Base-by-base conservation (phyloP, 1,140 invertebrate genomes). In the Stratiolaelaps scimitus region DNA sequence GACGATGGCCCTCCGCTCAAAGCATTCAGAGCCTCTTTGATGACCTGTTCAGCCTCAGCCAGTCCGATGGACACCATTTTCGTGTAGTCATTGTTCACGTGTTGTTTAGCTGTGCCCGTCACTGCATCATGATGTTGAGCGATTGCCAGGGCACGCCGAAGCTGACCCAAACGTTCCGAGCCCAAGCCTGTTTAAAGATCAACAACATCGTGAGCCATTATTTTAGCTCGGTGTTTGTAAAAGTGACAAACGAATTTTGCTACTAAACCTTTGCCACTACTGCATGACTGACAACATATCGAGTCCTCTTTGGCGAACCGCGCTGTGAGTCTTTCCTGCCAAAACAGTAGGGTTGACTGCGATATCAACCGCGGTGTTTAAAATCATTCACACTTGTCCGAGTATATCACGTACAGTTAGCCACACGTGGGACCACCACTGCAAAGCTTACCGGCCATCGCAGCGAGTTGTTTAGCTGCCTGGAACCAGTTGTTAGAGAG, bases 51-150 rank as follows among this genome's bases (percentile, higher is more conserved):
- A 7, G 47, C 47, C 19, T 23, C 4, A 23, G 47, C 10, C 7
- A 48, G 15, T 48, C 47, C 47, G 26, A 48, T 7, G 4, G 47
- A 20, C 26, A 48, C 26, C 47, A 48, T 48, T 48, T 48, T 28
- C 19, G 43, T 43, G 30, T 70, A 70, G 43, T 70, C 69, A 64
- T 71, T 69, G 56, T 66, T 69, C n/a, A 71, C 70, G 56, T 47
- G 67, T 40, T 71, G 69, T 56, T 70, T 70, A 15, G 53, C 53
- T 1, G 53, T 60, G 23, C 53, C 53, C 76, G 78, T 81, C 2
- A 83, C 77, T n/a, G 80, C 82, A 74, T 84, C 92, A 71, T 97
- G 92, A 77, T 96, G 92, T 73, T 96, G 92, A 80, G 88, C 84
- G 0, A 93, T 79, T 23, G 86, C 89, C 79, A 87, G 76, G 7